Evolutionary conservation across 1,140 invertebrate genomes (phyloP).

Genomic region (Lucilia cuprina): DNA sequence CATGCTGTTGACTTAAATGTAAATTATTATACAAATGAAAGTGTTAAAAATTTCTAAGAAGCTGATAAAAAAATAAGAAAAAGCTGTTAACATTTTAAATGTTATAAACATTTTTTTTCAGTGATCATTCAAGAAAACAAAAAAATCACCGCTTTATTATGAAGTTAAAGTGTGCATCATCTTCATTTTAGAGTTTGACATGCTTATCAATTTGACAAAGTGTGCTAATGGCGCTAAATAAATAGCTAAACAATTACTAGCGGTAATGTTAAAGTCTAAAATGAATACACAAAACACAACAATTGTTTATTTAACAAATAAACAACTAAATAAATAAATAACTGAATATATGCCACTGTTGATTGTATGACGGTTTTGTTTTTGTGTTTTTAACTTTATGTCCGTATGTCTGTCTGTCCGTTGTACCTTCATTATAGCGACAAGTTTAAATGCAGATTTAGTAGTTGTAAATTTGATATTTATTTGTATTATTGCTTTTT

Average conservation of each 20-base stretch:
- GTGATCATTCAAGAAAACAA: neutral
- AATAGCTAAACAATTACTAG: slow-evolving; percentile 32
- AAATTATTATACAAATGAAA: neutral
- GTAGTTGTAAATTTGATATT: neutral
- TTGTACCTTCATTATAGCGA: neutral
- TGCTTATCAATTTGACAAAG: slow-evolving; percentile 30
- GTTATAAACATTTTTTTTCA: too few relatives aligned
- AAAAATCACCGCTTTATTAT: neutral
- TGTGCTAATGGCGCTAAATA: slow-evolving; percentile 35
- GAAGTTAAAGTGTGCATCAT: neutral
- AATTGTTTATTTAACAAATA: slow-evolving; percentile 7
- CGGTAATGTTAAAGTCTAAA: neutral
- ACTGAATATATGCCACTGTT: neutral
- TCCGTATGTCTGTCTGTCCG: too few relatives aligned
- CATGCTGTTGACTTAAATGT: neutral
- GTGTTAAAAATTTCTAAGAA: slow-evolving; percentile 11
- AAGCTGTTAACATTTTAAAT: too few relatives aligned
- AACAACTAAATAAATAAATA: neutral
- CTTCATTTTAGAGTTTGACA: slow-evolving; percentile 1
- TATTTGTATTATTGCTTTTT: neutral
- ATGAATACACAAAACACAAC: neutral
- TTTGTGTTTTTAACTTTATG: too few relatives aligned
- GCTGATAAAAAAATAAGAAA: too few relatives aligned
- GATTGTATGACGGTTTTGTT: too few relatives aligned
- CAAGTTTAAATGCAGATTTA: neutral